phyloP scores from a whole-genome alignment of 2,113 vertebrate genomes.

The Pandion haliaetus region DNA sequence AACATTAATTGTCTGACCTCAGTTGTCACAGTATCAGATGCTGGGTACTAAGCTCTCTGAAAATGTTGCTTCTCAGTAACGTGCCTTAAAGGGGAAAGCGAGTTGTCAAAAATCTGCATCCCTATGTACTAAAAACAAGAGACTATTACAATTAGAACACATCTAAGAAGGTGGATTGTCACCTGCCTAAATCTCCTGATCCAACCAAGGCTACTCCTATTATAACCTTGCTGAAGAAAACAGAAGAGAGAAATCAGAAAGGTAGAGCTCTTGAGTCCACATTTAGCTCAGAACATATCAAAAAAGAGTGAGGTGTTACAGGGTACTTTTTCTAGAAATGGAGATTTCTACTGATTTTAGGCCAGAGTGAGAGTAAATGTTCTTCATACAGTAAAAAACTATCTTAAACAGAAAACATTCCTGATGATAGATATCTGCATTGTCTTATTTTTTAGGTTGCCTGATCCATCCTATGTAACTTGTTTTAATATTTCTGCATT shows the following conservation, averaged over 20 bases:
- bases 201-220: not conserved
- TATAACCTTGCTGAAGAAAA: not conserved
- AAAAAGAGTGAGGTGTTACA: not conserved
- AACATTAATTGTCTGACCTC: not conserved
- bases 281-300: not conserved
- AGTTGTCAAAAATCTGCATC: not conserved
- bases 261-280: not conserved
- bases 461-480: not conserved
- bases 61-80: accelerated
- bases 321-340: not conserved
- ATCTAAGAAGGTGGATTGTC: not conserved
- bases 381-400: not conserved
- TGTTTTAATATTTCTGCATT: not conserved
- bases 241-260: not conserved
- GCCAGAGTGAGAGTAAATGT: not conserved
- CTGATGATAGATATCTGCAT: not conserved
- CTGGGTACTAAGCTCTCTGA: not conserved
- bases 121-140: not conserved
- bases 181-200: not conserved
- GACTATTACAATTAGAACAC: not conserved
- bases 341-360: not conserved
- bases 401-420: not conserved
- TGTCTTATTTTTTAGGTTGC: not conserved
- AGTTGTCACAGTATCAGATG: not conserved
- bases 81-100: not conserved